Percentiles rank a stretch among this genome's conserved stretches.
phyloP scores from a whole-genome alignment of 2,888 invertebrate species.

The Drosophila percnosoma region DNA sequence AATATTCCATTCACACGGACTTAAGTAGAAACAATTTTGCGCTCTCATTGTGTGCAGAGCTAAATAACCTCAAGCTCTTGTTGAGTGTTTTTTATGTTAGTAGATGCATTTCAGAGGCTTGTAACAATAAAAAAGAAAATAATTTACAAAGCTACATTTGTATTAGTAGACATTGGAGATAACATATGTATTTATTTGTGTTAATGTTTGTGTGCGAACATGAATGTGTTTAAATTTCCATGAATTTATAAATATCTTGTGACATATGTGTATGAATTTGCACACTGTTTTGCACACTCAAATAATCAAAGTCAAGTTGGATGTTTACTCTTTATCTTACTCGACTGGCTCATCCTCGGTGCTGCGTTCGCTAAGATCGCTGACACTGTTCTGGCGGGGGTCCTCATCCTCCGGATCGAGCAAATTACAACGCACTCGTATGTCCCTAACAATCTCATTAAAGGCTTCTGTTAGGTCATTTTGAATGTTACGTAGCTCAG shows the following conservation, averaged over 20 bases:
- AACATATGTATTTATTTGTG: neutral
- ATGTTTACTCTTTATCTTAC: neutral
- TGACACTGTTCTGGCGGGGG: constrained; percentile 41
- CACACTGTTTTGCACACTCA: neutral
- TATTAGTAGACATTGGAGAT: neutral
- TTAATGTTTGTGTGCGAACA: neutral
- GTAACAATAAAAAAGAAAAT: neutral
- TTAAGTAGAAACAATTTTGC: neutral
- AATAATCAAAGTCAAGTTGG: neutral
- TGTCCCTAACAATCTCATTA: too few relatives aligned
- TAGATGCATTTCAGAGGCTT: neutral
- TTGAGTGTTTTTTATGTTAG: neutral
- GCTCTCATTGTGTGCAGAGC: neutral
- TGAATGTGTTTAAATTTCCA: neutral
- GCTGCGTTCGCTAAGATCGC: constrained; percentile 65
- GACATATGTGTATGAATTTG: neutral
- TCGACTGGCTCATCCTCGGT: constrained; percentile 38
- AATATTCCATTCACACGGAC: neutral
- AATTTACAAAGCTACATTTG: neutral
- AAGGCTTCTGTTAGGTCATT: too few relatives aligned
- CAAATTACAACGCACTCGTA: fast-evolving
- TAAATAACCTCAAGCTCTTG: neutral
- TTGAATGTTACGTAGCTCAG: too few relatives aligned
- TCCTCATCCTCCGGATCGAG: too few relatives aligned
- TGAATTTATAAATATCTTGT: too few relatives aligned